phyloP scores from a whole-genome alignment of 2,888 invertebrate species.

The Atethmia centrago region DNA sequence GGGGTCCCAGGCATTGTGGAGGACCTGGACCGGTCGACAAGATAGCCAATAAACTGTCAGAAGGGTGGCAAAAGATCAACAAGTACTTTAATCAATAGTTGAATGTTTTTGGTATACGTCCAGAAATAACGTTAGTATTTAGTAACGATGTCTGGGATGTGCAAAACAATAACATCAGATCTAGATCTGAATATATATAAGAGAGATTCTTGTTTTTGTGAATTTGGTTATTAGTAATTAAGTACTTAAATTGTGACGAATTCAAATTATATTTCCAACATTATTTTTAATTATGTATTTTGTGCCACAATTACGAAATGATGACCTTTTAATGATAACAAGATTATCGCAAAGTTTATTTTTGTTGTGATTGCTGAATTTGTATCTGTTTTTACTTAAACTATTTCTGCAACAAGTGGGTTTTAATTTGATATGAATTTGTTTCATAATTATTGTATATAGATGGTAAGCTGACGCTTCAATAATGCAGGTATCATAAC shows the following conservation, averaged over 20 bases:
- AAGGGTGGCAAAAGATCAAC: constrained; percentile 88
- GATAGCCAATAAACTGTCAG: constrained; percentile 84
- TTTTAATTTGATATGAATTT: constrained; percentile 1
- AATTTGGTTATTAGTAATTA: not conserved
- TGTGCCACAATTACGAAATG: not conserved
- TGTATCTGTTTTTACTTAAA: constrained; percentile 31
- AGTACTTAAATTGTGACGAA: not conserved
- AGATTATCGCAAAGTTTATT: constrained; percentile 6
- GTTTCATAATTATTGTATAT: not conserved
- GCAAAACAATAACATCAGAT: not conserved
- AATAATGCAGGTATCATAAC: not conserved
- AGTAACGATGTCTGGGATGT: not conserved
- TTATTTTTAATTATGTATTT: not conserved
- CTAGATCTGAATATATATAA: no score
- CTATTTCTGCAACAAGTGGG: constrained; percentile 50
- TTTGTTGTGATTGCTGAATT: not conserved
- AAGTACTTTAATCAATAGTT: constrained; percentile 82
- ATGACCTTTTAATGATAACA: not conserved
- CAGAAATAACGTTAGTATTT: not conserved
- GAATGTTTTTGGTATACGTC: not conserved
- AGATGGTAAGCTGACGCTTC: not conserved
- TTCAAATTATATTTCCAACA: not conserved
- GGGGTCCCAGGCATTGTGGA: constrained; percentile 84
- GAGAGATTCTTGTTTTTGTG: not conserved
- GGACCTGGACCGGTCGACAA: constrained; percentile 88